Conservation (phyloP, 2,888 invertebrate genomes). For the Notodonta ziczac region DNA sequence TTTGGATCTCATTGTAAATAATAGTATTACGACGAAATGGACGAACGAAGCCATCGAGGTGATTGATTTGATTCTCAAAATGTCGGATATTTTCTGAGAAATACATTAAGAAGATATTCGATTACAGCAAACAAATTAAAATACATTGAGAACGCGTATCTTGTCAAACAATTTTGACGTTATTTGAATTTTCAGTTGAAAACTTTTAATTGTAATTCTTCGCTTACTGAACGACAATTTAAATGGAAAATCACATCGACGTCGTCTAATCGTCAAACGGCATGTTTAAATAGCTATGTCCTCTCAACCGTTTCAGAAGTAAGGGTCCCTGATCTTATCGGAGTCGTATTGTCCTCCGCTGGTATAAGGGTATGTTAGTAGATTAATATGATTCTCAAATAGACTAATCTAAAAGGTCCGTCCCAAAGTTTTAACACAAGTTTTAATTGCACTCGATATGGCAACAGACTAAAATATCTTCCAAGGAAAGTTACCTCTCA, state of each 20-base stretch:
- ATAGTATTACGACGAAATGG: background rate
- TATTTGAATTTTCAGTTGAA: background rate
- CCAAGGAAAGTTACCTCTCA: background rate
- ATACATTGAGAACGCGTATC: background rate
- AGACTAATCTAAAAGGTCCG: conserved; percentile 1
- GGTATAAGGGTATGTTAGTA: conserved; percentile 26
- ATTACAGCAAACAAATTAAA: background rate
- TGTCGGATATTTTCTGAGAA: too few species aligned
- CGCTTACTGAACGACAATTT: background rate
- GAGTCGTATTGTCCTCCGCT: conserved; percentile 17
- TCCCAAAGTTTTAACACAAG: too few species aligned
- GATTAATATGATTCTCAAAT: conserved; percentile 33
- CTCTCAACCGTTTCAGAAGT: background rate
- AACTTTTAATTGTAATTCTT: background rate
- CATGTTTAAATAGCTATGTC: background rate
- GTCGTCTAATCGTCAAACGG: conserved; percentile 16
- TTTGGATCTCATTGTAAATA: background rate
- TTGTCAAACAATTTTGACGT: background rate
- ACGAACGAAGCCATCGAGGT: too few species aligned
- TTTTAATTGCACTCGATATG: too few species aligned
- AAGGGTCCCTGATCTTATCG: conserved; percentile 25
- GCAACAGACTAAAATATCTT: conserved; percentile 9
- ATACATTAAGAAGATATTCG: background rate
- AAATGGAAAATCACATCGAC: conserved; percentile 4
- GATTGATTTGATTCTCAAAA: too few species aligned